A percentile compares a stretch with the other conserved stretches of the same genome.
Conservation (phyloP, 2,797 vertebrate species). For the Diplodus puntazzo region DNA sequence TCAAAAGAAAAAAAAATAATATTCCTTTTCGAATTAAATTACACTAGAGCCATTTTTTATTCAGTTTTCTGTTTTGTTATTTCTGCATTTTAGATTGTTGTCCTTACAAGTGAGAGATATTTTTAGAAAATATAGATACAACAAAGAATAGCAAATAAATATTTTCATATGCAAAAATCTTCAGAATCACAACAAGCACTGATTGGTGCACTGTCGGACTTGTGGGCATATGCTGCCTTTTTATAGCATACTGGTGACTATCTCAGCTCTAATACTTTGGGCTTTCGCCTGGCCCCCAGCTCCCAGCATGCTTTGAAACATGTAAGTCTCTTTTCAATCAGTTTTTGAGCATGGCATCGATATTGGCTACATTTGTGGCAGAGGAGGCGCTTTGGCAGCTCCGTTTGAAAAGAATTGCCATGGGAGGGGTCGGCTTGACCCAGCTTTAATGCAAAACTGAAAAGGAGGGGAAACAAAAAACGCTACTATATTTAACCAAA, state of each 20-base stretch:
- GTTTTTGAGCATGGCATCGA: constrained; percentile 86
- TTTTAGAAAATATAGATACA: constrained; percentile 12
- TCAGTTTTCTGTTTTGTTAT: background rate
- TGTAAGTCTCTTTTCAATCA: constrained; percentile 89
- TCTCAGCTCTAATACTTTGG: constrained; percentile 87
- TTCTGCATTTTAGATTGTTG: constrained; percentile 4
- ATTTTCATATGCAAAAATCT: constrained; percentile 32
- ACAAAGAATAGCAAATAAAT: constrained; percentile 13
- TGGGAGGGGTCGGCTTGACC: constrained; percentile 87
- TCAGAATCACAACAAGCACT: constrained; percentile 59
- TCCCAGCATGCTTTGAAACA: constrained; percentile 89
- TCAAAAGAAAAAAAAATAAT: constrained; percentile 25
- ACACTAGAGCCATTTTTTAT: constrained; percentile 13
- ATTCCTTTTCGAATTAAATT: constrained; percentile 4
- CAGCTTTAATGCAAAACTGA: constrained; percentile 86
- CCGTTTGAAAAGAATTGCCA: constrained; percentile 83
- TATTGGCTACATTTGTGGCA: constrained; percentile 85
- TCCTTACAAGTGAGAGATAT: background rate
- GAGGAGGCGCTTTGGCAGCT: constrained; percentile 86
- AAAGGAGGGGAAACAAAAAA: constrained; percentile 81
- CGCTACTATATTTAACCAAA: constrained; percentile 88
- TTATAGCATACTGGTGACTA: constrained; percentile 83
- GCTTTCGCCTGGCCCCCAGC: constrained; percentile 85
- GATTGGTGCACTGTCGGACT: constrained; percentile 60
- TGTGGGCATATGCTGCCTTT: constrained; percentile 80